Evolutionary conservation across 2,888 invertebrate genomes (phyloP).

Genomic region (Nymphalis c-album): DNA sequence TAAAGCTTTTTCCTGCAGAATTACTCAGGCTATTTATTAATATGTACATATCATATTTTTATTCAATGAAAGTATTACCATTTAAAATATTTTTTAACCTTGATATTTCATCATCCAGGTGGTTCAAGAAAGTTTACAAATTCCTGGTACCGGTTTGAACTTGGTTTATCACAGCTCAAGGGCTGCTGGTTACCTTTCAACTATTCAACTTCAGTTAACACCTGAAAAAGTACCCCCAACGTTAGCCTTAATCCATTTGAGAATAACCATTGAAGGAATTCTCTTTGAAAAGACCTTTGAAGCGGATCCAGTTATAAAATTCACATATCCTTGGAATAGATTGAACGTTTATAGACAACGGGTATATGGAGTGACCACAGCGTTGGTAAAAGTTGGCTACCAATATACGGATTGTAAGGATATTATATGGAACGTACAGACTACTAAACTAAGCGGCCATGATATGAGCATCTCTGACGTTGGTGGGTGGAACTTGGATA

Average conservation of each 20-base stretch:
- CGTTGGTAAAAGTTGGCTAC: slow-evolving; percentile 97
- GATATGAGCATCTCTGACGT: slow-evolving; percentile 98
- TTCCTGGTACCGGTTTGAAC: slow-evolving; percentile 97
- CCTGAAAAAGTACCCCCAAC: slow-evolving; percentile 91
- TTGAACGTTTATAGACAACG: slow-evolving; percentile 97
- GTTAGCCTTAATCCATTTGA: slow-evolving; percentile 92
- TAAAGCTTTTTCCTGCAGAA: background rate
- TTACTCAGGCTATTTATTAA: background rate
- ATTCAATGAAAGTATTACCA: background rate
- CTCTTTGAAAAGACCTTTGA: slow-evolving; percentile 96
- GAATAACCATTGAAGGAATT: slow-evolving; percentile 97
- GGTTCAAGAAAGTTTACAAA: slow-evolving; percentile 95
- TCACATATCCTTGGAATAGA: slow-evolving; percentile 98
- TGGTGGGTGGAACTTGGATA: slow-evolving; percentile 98
- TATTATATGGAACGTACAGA: slow-evolving; percentile 97
- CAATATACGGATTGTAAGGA: slow-evolving; percentile 95
- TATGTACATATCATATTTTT: background rate
- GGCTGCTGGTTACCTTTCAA: slow-evolving; percentile 95
- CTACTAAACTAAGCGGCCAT: slow-evolving; percentile 96
- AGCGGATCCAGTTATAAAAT: slow-evolving; percentile 97
- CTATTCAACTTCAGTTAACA: slow-evolving; percentile 94
- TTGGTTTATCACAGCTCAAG: slow-evolving; percentile 98
- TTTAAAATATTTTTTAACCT: background rate
- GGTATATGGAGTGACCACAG: slow-evolving; percentile 97
- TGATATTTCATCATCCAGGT: slow-evolving; percentile 80